phyloP scores from a whole-genome alignment of 2,113 vertebrate genomes.

The Python bivittatus region DNA sequence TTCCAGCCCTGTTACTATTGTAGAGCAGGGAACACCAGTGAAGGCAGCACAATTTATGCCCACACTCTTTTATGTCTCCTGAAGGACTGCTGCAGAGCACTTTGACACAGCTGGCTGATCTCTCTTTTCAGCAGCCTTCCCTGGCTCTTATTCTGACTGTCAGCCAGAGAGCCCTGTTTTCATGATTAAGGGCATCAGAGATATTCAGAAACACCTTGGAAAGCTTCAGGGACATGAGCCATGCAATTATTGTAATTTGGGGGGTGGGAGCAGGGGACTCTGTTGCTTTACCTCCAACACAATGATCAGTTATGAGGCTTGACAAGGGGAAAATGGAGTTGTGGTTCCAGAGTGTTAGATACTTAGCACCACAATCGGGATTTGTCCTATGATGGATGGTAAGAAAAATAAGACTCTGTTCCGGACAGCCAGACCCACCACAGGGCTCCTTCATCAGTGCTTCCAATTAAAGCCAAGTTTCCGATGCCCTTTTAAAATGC shows the following conservation, averaged over 20 bases:
- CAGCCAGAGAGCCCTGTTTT: background rate
- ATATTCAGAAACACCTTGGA: background rate
- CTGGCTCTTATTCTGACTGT: background rate
- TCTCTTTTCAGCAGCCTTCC: background rate
- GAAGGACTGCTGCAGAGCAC: background rate
- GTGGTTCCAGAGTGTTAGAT: constrained; percentile 36
- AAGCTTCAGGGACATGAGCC: background rate
- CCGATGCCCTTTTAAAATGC: constrained; percentile 58
- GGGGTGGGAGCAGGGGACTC: background rate
- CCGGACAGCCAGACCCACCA: background rate
- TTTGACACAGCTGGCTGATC: background rate
- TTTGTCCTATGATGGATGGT: constrained; percentile 45
- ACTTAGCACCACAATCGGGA: constrained; percentile 43
- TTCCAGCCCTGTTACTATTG: background rate
- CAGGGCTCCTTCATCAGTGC: background rate
- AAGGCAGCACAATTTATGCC: background rate
- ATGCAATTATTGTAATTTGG: background rate
- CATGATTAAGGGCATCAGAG: background rate
- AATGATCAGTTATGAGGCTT: constrained; percentile 60
- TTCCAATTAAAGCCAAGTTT: constrained; percentile 58
- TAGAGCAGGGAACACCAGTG: background rate
- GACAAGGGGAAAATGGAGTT: constrained; percentile 66
- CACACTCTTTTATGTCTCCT: background rate
- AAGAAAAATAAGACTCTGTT: constrained; percentile 32
- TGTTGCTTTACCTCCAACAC: constrained; percentile 50